These are phyloP conservation scores for Halichoeres trimaculatus DNA, from an alignment of 2,113 vertebrate genomes.

Conservation along the genomic window DNA sequence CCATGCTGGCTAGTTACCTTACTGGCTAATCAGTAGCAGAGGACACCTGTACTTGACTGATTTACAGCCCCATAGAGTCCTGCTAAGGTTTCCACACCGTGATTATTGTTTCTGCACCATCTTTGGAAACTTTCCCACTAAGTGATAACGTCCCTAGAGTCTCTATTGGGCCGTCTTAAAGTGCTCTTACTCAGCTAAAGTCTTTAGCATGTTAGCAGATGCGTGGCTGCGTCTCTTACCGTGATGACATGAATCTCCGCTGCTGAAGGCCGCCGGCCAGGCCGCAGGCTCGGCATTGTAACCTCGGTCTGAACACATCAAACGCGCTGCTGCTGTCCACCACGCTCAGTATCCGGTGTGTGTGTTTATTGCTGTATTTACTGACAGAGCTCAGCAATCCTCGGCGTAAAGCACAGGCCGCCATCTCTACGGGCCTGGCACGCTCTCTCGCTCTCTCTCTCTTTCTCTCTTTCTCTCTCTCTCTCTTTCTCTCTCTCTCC, in stretches of 20 bases:
- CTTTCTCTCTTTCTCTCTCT: too few relatives aligned
- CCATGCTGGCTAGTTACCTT: constrained; percentile 16
- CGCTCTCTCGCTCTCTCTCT: too few relatives aligned
- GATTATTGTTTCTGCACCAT: neutral
- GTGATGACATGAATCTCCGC: constrained; percentile 82
- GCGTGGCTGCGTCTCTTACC: constrained; percentile 72
- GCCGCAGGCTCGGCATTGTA: constrained; percentile 72
- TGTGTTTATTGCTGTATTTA: constrained; percentile 78
- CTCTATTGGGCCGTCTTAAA: constrained; percentile 7
- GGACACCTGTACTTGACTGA: constrained; percentile 14
- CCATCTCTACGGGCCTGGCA: constrained; percentile 71
- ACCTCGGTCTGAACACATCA: constrained; percentile 57
- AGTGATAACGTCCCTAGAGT: neutral
- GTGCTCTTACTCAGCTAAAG: constrained; percentile 18
- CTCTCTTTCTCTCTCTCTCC: too few relatives aligned
- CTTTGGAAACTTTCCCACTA: neutral
- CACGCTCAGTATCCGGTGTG: constrained; percentile 67
- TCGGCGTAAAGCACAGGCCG: constrained; percentile 78
- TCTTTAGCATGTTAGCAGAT: constrained; percentile 62
- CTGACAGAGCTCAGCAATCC: constrained; percentile 75
- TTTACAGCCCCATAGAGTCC: too few relatives aligned
- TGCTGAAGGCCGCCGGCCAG: constrained; percentile 63
- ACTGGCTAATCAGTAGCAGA: constrained; percentile 23
- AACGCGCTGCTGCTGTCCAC: constrained; percentile 58
- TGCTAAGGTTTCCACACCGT: neutral